Base-by-base conservation (phyloP, 2,888 invertebrate species). In the Eucera pruinosa region DNA sequence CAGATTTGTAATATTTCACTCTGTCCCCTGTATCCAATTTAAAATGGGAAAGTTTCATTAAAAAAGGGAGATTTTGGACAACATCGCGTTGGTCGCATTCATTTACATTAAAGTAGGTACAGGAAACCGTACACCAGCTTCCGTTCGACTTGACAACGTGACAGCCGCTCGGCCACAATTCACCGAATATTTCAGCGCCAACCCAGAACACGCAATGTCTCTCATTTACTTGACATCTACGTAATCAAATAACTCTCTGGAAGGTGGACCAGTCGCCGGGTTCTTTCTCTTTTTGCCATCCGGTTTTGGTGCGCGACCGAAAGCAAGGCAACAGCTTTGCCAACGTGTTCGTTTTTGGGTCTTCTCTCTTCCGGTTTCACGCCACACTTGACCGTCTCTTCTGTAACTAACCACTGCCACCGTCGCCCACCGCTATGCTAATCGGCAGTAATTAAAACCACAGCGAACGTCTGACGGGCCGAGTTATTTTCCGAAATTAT, bases 221-320 rank as follows among this genome's bases (percentile, higher is more conserved):
- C 57, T 67, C 62, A 33, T 82, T 80, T 57, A 7, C 45, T 60
- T 47, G 47, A 15, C 62, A 41, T 27, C 33, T 27, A 11, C 47
- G 57, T 67, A 73, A 73, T 75, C 72, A 62, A 75, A 73, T 80
- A 73, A 76, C 50, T 57, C 33, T 5, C 23, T 36, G 61, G 23
- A 70, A 68, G 61, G 36, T 50, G 6, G n/a, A 20, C 13, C 11
- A 36, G 41, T 48, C 60, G 20, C 54, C 50, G n/a, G n/a, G 33
- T 61, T 61, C 68, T 61, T 78, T 81, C 66, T 50, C n/a, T 33
- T 47, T 13, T 57, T 27, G 23, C 4, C 36, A 6, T 7, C 27
- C n/a, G 2, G n/a, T 45, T 13, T 15, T 33, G 4, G 33, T 20
- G 20, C 11, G n/a, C 15, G 18, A 55, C 39, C 27, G 18, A 6